Evolutionary conservation across 2,113 vertebrate genomes (phyloP).

Genomic region (Oenanthe melanoleuca): DNA sequence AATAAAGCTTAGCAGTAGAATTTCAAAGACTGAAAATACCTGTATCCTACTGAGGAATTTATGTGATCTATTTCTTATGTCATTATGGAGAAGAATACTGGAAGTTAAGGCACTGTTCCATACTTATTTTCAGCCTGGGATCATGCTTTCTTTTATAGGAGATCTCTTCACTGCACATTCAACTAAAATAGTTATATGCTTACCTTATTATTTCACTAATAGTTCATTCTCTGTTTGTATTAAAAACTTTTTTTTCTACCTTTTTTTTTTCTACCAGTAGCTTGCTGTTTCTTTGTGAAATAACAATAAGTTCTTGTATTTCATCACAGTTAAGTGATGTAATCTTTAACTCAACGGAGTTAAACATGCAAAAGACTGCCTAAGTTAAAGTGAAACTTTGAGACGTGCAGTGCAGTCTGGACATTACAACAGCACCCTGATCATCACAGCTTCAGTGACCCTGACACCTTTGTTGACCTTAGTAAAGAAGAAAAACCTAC

Average conservation of each 20-base stretch:
- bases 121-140: constrained; percentile 50
- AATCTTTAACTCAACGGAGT: background rate
- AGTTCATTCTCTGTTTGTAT: constrained; percentile 59
- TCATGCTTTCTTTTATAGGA: constrained; percentile 39
- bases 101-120: constrained; percentile 39
- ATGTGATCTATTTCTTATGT: constrained; percentile 47
- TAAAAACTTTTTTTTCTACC: background rate
- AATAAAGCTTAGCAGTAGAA: constrained; percentile 63
- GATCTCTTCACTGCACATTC: constrained; percentile 42
- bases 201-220: constrained; percentile 8
- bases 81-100: background rate
- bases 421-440: background rate
- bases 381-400: background rate
- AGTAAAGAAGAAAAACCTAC: background rate
- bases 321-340: background rate
- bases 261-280: background rate
- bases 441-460: background rate
- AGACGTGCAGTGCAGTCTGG: background rate
- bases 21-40: constrained; percentile 68
- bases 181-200: constrained; percentile 1
- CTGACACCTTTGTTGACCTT: background rate
- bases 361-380: background rate
- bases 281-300: background rate
- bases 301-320: background rate
- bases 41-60: constrained; percentile 14